Percentiles rank a stretch among this genome's conserved stretches.
Conservation (phyloP, 2,797 vertebrate species). For the Protosalanx chinensis region DNA sequence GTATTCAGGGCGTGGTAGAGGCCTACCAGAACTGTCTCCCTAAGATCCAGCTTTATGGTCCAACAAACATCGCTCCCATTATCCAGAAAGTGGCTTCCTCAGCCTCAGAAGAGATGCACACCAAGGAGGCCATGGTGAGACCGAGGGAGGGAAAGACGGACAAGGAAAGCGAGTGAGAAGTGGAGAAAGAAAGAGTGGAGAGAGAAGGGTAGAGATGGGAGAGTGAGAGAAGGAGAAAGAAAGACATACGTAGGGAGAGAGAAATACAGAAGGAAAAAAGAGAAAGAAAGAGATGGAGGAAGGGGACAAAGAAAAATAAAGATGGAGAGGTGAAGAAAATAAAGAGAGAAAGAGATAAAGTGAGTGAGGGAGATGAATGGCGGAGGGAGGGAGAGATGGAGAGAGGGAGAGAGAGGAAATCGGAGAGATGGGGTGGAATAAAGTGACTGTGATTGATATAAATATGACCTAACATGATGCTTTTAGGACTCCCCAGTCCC, state of each 20-base stretch:
- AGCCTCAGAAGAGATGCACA: conserved; percentile 96
- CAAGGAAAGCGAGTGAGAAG: conserved; percentile 2
- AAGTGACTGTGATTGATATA: background rate
- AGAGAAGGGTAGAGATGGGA: conserved; percentile 5
- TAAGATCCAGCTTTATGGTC: conserved; percentile 95
- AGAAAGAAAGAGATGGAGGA: background rate
- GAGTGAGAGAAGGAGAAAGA: conserved; percentile 14
- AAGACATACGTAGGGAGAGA: background rate
- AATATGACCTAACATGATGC: background rate
- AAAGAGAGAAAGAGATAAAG: background rate
- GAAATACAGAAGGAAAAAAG: background rate
- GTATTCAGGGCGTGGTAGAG: conserved; percentile 98
- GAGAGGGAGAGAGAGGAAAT: background rate
- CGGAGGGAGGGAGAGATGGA: background rate
- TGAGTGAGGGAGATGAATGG: conserved; percentile 30
- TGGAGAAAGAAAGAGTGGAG: conserved; percentile 5
- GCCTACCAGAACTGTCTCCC: conserved; percentile 98
- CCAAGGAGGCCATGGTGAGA: conserved; percentile 94
- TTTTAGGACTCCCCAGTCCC: background rate
- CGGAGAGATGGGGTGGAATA: background rate
- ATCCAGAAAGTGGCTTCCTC: conserved; percentile 98
- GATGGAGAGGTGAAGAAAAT: background rate
- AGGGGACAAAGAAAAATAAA: background rate
- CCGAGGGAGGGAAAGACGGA: conserved; percentile 21
- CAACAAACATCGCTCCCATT: conserved; percentile 98